These are phyloP conservation scores for Rafetus swinhoei DNA, from an alignment of 2,113 vertebrate species.

Conservation along the genomic window DNA sequence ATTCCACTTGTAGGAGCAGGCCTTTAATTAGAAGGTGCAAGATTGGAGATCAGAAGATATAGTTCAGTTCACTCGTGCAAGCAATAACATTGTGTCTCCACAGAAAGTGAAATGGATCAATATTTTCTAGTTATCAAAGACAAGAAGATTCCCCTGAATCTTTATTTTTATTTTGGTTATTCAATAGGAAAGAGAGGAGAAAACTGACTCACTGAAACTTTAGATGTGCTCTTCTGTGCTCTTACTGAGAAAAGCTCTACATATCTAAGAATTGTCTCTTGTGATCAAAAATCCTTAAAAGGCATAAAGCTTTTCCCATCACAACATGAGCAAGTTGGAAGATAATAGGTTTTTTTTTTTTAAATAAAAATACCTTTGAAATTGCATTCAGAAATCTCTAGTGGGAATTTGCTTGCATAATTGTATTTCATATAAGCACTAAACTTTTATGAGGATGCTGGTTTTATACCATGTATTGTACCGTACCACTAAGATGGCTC, in stretches of 20 bases:
- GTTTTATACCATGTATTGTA: not conserved
- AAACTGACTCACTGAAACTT: not conserved
- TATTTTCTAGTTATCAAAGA: not conserved
- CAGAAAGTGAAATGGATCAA: not conserved
- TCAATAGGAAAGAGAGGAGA: not conserved
- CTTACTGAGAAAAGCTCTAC: constrained; percentile 19
- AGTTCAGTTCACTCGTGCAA: not conserved
- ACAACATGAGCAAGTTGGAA: not conserved
- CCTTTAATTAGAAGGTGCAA: not conserved
- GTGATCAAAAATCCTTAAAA: constrained; percentile 19
- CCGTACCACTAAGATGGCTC: not conserved
- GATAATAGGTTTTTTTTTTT: not conserved
- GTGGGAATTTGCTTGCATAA: not conserved
- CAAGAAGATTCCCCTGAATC: not conserved
- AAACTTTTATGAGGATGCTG: not conserved
- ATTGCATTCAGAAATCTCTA: constrained; percentile 3
- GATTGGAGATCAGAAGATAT: not conserved
- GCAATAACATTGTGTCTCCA: not conserved
- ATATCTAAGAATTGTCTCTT: not conserved
- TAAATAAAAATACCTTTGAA: not conserved
- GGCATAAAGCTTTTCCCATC: not conserved
- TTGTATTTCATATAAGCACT: constrained; percentile 4
- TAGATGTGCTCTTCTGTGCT: not conserved
- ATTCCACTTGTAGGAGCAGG: not conserved
- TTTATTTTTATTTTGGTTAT: not conserved